phyloP scores from a whole-genome alignment of 2,797 vertebrate genomes.

The Periophthalmus magnuspinnatus region DNA sequence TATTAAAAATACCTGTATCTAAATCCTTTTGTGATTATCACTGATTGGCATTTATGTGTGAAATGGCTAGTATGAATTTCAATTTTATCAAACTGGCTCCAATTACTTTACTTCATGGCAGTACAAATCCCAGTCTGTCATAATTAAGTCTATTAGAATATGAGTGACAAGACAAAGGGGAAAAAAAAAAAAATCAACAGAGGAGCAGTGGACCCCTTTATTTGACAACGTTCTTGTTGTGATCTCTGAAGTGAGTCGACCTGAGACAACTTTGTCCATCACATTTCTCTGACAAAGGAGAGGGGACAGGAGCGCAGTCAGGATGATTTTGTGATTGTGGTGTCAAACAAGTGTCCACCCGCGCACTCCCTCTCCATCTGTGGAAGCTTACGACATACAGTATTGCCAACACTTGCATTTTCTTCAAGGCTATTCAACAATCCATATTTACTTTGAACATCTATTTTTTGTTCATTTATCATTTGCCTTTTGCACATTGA shows the following conservation, averaged over 20 bases:
- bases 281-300: slow-evolving; percentile 8
- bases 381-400: slow-evolving; percentile 23
- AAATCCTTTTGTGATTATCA: neutral
- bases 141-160: slow-evolving; percentile 22
- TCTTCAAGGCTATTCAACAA: slow-evolving; percentile 1
- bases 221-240: slow-evolving; percentile 30
- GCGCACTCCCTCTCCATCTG: slow-evolving; percentile 43
- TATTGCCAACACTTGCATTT: slow-evolving; percentile 1
- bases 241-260: slow-evolving; percentile 27
- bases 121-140: slow-evolving; percentile 8
- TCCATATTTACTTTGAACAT: neutral
- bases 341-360: slow-evolving; percentile 44
- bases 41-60: slow-evolving; percentile 30
- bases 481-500: neutral
- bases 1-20: too few species aligned
- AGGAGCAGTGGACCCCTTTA: slow-evolving; percentile 26
- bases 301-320: slow-evolving; percentile 27
- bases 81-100: slow-evolving; percentile 23
- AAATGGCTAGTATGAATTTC: slow-evolving; percentile 27
- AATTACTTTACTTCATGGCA: slow-evolving; percentile 22
- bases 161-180: slow-evolving; percentile 38
- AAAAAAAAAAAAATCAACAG: slow-evolving; percentile 27
- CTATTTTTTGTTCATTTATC: neutral
- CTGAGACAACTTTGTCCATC: slow-evolving; percentile 22
- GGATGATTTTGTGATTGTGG: slow-evolving; percentile 40